Base-by-base conservation (phyloP, 2,797 vertebrate genomes). In the Schizothorax lantsangensis region DNA sequence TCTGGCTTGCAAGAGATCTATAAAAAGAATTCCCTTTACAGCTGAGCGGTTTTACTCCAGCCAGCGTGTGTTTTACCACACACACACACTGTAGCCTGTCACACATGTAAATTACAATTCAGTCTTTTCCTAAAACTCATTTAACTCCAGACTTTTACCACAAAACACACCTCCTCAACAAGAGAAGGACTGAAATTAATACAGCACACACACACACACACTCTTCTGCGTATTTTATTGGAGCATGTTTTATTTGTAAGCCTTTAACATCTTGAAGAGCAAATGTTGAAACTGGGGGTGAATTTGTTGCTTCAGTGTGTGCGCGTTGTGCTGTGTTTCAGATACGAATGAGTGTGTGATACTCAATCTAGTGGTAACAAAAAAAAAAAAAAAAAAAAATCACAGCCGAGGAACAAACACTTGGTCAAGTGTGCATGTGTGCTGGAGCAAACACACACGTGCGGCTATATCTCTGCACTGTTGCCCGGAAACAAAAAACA, bases 1-100 rank as follows among this genome's bases (percentile, higher is more conserved):
- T 86, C 87, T 86, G 85, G 88, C 59, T 84, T 78, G 84, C 68
- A 71, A 68, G 66, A 77, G 83, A 85, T 73, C 90, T 91, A 90
- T 90, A 90, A 90, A 91, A 90, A 89, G 89, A 89, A 91, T 87
- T 75, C 77, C 72, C 84, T 66, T 66, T 86, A 89, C 83, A 86
- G 82, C 88, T 72, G 64, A 66, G 57, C 45, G 26, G 84, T 74
- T 91, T 86, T 82, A 84, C 78, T 89, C 23, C 59, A 79, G 72
- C 52, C 73, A 73, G 57, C 6, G 23, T 86, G 21, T 64, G 59
- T 54, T 30, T 72, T 43, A 59, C 59, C 47, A 75, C 30, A 66
- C 47, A 75, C 30, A 66, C 43, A 64, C 49, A 75, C n/a, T 7
- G 49, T 47, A 62, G 49, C 10, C 62, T 43, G 21, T 66, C 73